Evolutionary conservation across 2,113 vertebrate species (phyloP).

Genomic region (Mormoops blainvillei): DNA sequence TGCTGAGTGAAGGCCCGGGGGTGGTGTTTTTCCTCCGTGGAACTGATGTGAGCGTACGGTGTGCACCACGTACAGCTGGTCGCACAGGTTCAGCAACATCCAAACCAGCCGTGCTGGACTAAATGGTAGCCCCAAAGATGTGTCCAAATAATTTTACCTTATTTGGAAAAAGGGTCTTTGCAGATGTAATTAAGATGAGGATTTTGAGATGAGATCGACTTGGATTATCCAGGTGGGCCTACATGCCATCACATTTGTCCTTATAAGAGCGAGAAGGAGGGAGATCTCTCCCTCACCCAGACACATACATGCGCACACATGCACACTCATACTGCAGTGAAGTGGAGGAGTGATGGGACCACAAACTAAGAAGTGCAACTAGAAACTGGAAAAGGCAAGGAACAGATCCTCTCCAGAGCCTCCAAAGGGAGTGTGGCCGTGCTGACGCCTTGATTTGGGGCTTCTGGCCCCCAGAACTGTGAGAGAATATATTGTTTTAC

Average conservation of each 20-base stretch:
- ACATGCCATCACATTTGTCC: not conserved
- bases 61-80: not conserved
- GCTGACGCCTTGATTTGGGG: not conserved
- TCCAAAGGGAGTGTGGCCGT: not conserved
- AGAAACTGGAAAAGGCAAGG: not conserved
- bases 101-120: not conserved
- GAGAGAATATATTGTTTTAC: not conserved
- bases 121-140: not conserved
- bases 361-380: not conserved
- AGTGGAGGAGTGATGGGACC: not conserved
- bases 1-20: not conserved
- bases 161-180: not conserved
- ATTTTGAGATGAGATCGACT: not conserved
- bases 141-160: not conserved
- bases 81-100: not conserved
- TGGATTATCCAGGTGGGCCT: not conserved
- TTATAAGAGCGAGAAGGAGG: not conserved
- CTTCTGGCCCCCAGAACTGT: not conserved
- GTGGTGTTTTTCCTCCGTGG: not conserved
- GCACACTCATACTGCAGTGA: not conserved
- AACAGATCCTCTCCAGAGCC: not conserved
- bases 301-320: not conserved
- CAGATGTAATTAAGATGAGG: not conserved
- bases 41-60: not conserved
- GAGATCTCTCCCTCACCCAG: not conserved